phyloP scores from a whole-genome alignment of 2,797 vertebrate genomes.

The Sphaeramia orbicularis region DNA sequence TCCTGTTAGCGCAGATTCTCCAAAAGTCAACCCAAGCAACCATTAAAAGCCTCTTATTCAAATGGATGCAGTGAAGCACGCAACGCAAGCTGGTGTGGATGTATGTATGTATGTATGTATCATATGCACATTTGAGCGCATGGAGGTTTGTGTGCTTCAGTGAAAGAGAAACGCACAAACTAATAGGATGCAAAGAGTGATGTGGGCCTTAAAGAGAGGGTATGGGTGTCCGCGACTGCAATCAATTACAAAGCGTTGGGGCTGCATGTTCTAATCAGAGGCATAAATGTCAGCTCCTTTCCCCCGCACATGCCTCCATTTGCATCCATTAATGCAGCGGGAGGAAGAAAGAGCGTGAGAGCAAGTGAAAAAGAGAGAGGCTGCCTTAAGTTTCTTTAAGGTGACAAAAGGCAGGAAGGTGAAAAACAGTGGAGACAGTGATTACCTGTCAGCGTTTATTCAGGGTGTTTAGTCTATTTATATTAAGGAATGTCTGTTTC shows the following conservation, averaged over 20 bases:
- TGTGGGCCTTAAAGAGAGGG: conserved; percentile 53
- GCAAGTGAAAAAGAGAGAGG: conserved; percentile 20
- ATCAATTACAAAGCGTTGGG: conserved; percentile 82
- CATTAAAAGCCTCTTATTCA: conserved; percentile 72
- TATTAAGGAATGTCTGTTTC: no score
- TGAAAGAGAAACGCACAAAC: conserved; percentile 21
- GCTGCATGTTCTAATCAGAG: conserved; percentile 83
- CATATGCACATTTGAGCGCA: conserved; percentile 33
- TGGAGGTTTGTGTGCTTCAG: conserved; percentile 29
- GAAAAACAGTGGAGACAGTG: conserved; percentile 21
- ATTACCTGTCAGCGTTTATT: conserved; percentile 7
- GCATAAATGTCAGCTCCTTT: conserved; percentile 85
- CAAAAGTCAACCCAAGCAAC: conserved; percentile 51
- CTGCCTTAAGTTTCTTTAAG: conserved; percentile 46
- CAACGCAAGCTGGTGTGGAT: conserved; percentile 10
- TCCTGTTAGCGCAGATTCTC: conserved; percentile 26
- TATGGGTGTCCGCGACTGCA: conserved; percentile 72
- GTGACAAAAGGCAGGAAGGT: conserved; percentile 32
- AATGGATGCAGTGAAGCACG: conserved; percentile 56
- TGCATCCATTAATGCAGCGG: conserved; percentile 80
- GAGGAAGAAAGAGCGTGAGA: conserved; percentile 58
- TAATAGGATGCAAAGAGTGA: conserved; percentile 65
- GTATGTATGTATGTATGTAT: conserved; percentile 6
- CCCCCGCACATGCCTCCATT: conserved; percentile 77
- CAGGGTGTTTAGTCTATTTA: no score